A percentile compares a stretch with the other conserved stretches of the same genome.
Evolutionary conservation across 2,888 invertebrate species (phyloP).

Genomic region (Conomelus anceps): DNA sequence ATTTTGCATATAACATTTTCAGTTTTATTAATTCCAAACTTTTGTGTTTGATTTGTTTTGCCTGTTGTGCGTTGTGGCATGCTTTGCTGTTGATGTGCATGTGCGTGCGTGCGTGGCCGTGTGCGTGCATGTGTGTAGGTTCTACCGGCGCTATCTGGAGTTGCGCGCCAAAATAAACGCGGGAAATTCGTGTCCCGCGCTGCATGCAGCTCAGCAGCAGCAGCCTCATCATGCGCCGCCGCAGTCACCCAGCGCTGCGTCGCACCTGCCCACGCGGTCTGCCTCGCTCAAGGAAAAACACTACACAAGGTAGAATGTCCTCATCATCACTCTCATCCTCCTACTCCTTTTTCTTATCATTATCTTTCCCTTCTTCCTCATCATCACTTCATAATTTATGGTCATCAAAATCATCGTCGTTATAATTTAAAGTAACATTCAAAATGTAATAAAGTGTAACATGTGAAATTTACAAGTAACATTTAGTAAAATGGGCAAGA

Average conservation of each 20-base stretch:
- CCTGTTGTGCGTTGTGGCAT: not conserved
- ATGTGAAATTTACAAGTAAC: no score
- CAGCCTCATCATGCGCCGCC: conserved; percentile 52
- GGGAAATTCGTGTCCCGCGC: conserved; percentile 65
- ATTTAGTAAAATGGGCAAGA: no score
- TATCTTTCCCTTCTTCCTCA: no score
- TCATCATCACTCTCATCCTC: no score
- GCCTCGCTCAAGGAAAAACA: conserved; percentile 52
- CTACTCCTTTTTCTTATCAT: no score
- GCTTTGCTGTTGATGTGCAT: conserved; percentile 23
- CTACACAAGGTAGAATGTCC: conserved; percentile 35
- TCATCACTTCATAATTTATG: no score
- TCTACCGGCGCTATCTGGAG: conserved; percentile 82
- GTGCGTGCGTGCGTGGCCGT: conserved; percentile 25
- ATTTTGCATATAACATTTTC: not conserved
- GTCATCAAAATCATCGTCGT: no score
- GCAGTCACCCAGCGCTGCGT: conserved; percentile 35
- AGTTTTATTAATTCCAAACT: not conserved
- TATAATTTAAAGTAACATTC: no score
- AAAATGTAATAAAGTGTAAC: no score
- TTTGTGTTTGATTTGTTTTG: conserved; percentile 20
- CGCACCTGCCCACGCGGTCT: conserved; percentile 46
- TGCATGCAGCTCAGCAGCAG: conserved; percentile 41
- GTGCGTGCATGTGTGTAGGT: conserved; percentile 50
- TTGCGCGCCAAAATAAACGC: conserved; percentile 84